These are phyloP conservation scores for Agriopis marginaria DNA, from an alignment of 2,888 invertebrate genomes.

Conservation along the genomic window DNA sequence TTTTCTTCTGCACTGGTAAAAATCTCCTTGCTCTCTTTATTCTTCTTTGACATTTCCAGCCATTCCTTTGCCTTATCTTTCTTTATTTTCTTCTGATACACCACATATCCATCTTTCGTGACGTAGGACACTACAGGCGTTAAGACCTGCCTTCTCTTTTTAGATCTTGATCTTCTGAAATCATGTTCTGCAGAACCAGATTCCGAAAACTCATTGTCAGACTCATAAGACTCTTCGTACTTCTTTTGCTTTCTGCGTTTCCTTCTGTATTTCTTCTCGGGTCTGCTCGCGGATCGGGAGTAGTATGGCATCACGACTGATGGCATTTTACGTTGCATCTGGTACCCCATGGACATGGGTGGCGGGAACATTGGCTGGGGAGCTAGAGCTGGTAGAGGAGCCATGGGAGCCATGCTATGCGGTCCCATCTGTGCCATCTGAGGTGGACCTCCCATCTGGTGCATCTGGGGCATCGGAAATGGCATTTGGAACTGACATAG, in stretches of 20 bases:
- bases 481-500: conserved; percentile 35
- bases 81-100: conserved; percentile 76
- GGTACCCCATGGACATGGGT: conserved; percentile 51
- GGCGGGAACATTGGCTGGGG: conserved; percentile 46
- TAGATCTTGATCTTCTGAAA: conserved; percentile 35
- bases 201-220: conserved; percentile 34
- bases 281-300: conserved; percentile 56
- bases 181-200: conserved; percentile 48
- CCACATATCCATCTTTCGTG: conserved; percentile 73
- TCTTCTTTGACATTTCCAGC: conserved; percentile 54
- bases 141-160: conserved; percentile 59
- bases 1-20: conserved; percentile 30
- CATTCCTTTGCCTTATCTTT: conserved; percentile 73
- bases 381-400: conserved; percentile 50
- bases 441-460: conserved; percentile 22
- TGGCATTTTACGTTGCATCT: conserved; percentile 62
- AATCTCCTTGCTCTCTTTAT: conserved; percentile 26
- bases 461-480: conserved; percentile 38
- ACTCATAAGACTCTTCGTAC: conserved; percentile 31
- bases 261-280: conserved; percentile 42
- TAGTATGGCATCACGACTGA: conserved; percentile 74
- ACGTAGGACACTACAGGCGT: conserved; percentile 79
- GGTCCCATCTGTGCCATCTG: conserved; percentile 25
- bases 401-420: conserved; percentile 44
- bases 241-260: conserved; percentile 46